Conservation (phyloP, 2,113 vertebrate species). For the Hippocampus comes region DNA sequence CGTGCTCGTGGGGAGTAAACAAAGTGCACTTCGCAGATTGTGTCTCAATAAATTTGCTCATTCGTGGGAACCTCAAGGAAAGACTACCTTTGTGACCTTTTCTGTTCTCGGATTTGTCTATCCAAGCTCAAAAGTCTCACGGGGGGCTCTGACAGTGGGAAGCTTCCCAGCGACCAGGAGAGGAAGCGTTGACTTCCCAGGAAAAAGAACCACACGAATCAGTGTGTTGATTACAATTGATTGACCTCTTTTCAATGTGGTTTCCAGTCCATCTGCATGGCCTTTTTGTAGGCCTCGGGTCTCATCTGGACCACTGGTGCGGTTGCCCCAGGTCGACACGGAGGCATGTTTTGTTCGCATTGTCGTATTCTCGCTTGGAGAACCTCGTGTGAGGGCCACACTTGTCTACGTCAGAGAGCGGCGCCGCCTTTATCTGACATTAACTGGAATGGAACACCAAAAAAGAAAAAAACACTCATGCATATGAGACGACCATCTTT, state of each 20-base stretch:
- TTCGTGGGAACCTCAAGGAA: constrained; percentile 89
- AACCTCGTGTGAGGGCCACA: constrained; percentile 42
- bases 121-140: constrained; percentile 53
- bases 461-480: not conserved
- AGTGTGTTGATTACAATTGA: constrained; percentile 39
- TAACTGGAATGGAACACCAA: constrained; percentile 44
- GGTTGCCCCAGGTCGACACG: constrained; percentile 8
- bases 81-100: constrained; percentile 82
- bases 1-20: constrained; percentile 79
- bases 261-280: constrained; percentile 7
- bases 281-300: not conserved
- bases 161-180: constrained; percentile 38
- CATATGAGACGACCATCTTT: constrained; percentile 7
- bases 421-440: constrained; percentile 25
- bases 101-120: constrained; percentile 70
- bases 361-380: constrained; percentile 37
- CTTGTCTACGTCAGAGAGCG: constrained; percentile 22
- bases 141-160: constrained; percentile 54
- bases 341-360: constrained; percentile 38
- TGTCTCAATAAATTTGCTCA: constrained; percentile 99
- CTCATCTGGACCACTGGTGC: not conserved
- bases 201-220: constrained; percentile 27
- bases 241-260: constrained; percentile 36
- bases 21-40: constrained; percentile 84
- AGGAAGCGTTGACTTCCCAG: constrained; percentile 37